phyloP scores from a whole-genome alignment of 2,797 vertebrate species.

The Buceros bicornis region DNA sequence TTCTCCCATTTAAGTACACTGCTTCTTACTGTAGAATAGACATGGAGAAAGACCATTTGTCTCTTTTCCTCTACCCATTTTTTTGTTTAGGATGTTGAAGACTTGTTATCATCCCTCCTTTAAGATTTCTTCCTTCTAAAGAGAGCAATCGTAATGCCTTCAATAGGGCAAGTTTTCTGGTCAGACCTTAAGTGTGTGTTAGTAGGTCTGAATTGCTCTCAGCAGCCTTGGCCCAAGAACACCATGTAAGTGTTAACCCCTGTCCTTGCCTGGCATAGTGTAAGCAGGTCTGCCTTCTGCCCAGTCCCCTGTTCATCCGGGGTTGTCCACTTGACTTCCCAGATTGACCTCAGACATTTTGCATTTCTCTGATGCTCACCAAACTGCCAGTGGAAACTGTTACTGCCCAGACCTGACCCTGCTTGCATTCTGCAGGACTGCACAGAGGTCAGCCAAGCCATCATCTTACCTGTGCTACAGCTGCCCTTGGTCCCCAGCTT shows the following conservation, averaged over 20 bases:
- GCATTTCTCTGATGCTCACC: not conserved
- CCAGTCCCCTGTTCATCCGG: not conserved
- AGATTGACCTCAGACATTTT: not conserved
- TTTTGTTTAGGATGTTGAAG: not conserved
- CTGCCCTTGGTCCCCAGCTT: accelerated
- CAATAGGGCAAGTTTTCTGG: not conserved
- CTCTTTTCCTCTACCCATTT: not conserved
- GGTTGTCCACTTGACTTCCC: not conserved
- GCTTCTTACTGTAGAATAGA: not conserved
- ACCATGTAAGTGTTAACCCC: accelerated
- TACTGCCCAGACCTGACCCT: not conserved
- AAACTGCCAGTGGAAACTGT: not conserved
- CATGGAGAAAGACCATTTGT: not conserved
- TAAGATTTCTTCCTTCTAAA: not conserved
- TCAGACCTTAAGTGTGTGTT: not conserved
- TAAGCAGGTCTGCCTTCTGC: not conserved
- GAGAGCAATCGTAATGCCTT: not conserved
- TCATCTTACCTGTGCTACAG: not conserved
- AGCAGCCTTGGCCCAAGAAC: not conserved
- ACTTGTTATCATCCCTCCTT: not conserved
- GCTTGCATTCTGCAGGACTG: not conserved
- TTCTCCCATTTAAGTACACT: not conserved
- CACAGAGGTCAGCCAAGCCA: not conserved
- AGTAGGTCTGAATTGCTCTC: not conserved
- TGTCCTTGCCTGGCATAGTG: not conserved